Base-by-base conservation (phyloP, 1,140 invertebrate genomes). In the Teleopsis dalmanni region DNA sequence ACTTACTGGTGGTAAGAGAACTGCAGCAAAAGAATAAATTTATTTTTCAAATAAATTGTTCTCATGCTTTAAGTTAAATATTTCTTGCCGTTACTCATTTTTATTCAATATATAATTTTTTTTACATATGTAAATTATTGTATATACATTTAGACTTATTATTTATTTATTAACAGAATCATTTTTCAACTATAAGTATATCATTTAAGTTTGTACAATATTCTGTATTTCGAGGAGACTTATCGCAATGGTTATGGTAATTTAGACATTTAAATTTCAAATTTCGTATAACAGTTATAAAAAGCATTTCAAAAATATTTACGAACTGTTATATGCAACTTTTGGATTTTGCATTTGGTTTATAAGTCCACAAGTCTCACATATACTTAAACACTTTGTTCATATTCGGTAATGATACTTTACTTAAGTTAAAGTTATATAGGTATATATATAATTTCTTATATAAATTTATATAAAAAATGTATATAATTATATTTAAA, bases 81-180 rank as follows among this genome's bases (percentile, higher is more conserved):
- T 16, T 21, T 21, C 13, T 37, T 21, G 10, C n/a, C n/a, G n/a
- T 21, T 37, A 37, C n/a, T 21, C 22, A 37, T 21, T 21, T 18
- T 16, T 16, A 37, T 16, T 37, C 22, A 21, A 16, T 21, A 21
- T 37, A 13, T 37, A 42, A 21, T 7, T 42, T 22, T 22, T 13
- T 40, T 19, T 21, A 6, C 16, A 13, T 44, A 19, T 44, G 42
- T 44, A 44, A 44, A 44, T 44, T 44, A 44, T 44, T 44, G 42
- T 44, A 44, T 44, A 29, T 44, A 44, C 42, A 44, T 33, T 44
- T 44, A 29, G 25, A 31, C 25, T 18, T 44, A 21, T 21, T 29
- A 33, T 29, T 35, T 35, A 6, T 35, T 14, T 35, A 10, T 35
- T 8, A n/a, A n/a, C 18, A 35, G 18, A n/a, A 8, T 35, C 34